Percentiles rank a stretch among this genome's conserved stretches.
These are phyloP conservation scores for Eolophus roseicapilla DNA, from an alignment of 2,113 vertebrate species.

Conservation along the genomic window DNA sequence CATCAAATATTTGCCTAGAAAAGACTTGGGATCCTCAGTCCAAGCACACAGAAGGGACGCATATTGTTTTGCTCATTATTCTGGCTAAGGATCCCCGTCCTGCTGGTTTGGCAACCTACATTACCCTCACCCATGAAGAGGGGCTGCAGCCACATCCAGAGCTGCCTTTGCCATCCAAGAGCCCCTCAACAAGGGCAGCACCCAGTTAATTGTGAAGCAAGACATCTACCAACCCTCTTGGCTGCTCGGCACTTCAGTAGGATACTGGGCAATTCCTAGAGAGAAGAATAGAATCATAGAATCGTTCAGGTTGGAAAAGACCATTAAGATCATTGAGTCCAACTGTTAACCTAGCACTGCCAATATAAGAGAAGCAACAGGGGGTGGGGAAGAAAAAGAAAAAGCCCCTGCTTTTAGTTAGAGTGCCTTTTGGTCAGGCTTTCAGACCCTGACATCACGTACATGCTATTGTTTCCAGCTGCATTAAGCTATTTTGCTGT, in stretches of 20 bases:
- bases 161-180: neutral
- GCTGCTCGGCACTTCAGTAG: neutral
- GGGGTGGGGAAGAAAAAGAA: neutral
- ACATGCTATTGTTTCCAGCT: neutral
- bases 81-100: neutral
- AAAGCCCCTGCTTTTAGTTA: neutral
- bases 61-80: neutral
- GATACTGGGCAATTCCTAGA: neutral
- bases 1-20: slow-evolving; percentile 25
- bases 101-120: neutral
- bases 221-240: neutral
- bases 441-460: neutral
- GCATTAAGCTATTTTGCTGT: neutral
- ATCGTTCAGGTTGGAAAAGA: neutral
- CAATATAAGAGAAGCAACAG: neutral
- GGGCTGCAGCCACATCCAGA: neutral
- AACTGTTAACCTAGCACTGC: neutral
- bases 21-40: neutral
- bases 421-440: neutral
- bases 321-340: neutral
- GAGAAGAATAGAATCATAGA: neutral
- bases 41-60: neutral
- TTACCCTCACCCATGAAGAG: neutral
- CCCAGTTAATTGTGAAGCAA: neutral
- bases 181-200: neutral